phyloP scores from a whole-genome alignment of 2,797 vertebrate genomes.

The Acrossocheilus wenchowensis region DNA sequence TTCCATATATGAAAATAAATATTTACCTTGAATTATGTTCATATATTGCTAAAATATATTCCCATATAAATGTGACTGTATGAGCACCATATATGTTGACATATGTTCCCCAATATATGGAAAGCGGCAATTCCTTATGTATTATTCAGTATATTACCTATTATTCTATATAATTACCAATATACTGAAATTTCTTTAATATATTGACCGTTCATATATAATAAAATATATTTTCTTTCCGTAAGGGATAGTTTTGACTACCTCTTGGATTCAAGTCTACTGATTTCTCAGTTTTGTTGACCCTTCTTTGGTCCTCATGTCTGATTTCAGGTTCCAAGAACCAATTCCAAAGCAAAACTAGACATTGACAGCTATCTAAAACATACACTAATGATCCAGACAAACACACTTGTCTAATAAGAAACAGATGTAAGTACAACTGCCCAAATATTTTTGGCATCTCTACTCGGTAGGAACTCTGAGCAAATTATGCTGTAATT shows the following conservation, averaged over 20 bases:
- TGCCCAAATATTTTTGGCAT: conserved; percentile 27
- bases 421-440: conserved; percentile 32
- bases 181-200: too few species aligned
- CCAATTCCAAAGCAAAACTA: conserved; percentile 30
- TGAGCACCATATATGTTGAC: too few species aligned
- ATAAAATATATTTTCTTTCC: too few species aligned
- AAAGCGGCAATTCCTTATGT: too few species aligned
- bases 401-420: conserved; percentile 36
- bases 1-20: too few species aligned
- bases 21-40: too few species aligned
- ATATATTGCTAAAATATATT: too few species aligned
- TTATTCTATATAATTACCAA: too few species aligned
- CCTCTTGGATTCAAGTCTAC: neutral
- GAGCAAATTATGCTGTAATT: conserved; percentile 32
- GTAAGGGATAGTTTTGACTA: conserved; percentile 22
- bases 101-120: too few species aligned
- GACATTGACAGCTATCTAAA: conserved; percentile 40
- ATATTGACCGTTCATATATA: too few species aligned
- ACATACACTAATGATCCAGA: conserved; percentile 32
- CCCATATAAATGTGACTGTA: too few species aligned
- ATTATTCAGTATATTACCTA: too few species aligned
- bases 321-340: conserved; percentile 26
- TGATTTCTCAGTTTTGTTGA: conserved; percentile 38
- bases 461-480: conserved; percentile 1
- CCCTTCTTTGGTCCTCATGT: conserved; percentile 29